Evolutionary conservation across 1,140 invertebrate species (phyloP).

Genomic region (Pinna nobilis): DNA sequence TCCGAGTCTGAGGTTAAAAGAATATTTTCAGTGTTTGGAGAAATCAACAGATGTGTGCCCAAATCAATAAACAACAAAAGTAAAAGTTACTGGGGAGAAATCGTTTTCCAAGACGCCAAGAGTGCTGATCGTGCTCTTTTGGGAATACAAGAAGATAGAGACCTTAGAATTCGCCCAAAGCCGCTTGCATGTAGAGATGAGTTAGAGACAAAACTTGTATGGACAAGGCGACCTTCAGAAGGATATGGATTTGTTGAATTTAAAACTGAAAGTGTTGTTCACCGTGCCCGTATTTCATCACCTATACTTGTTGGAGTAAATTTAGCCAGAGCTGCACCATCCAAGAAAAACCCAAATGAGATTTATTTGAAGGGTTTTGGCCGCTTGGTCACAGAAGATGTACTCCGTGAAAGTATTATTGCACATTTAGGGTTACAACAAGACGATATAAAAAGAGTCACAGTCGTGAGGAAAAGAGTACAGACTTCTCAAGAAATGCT

Average conservation of each 20-base stretch:
- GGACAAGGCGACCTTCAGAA: constrained; percentile 51
- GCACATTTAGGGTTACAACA: constrained; percentile 11
- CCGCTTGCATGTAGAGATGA: constrained; percentile 6
- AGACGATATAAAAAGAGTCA: constrained; percentile 25
- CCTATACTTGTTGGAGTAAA: constrained; percentile 18
- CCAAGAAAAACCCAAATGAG: background rate
- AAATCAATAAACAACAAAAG: constrained; percentile 23
- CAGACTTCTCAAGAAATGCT: background rate
- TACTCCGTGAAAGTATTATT: constrained; percentile 36
- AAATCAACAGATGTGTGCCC: background rate
- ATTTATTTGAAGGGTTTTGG: constrained; percentile 15
- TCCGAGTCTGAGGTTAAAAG: constrained; percentile 8
- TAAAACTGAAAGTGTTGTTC: background rate
- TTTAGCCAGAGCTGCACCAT: constrained; percentile 15
- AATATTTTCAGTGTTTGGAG: constrained; percentile 26
- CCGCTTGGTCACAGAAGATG: constrained; percentile 42
- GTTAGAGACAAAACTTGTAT: constrained; percentile 43
- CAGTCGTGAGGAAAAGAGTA: constrained; percentile 36
- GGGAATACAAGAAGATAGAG: constrained; percentile 1
- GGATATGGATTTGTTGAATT: constrained; percentile 50
- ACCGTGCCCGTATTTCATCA: background rate
- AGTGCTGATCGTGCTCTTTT: constrained; percentile 50
- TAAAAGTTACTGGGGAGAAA: constrained; percentile 48
- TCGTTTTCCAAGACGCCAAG: constrained; percentile 45
- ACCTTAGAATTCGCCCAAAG: background rate